Conservation (phyloP, 1,140 invertebrate species). For the Thrips palmi region DNA sequence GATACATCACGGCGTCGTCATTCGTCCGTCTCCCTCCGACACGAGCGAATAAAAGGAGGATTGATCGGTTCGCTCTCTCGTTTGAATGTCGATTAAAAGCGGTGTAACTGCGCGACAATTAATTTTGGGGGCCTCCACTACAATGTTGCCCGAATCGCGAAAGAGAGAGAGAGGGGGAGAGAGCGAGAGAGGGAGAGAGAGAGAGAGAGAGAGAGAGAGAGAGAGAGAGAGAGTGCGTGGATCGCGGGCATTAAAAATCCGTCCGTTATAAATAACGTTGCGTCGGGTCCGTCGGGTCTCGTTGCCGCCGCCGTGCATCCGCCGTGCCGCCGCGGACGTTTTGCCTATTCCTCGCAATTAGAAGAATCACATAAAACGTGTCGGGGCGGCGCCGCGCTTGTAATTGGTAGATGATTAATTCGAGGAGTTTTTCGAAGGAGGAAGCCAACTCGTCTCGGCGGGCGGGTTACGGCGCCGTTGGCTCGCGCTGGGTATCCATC, state of each 20-base stretch:
- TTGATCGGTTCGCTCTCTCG: neutral
- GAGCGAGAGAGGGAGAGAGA: slow-evolving; percentile 9
- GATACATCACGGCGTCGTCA: no score
- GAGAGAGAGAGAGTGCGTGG: slow-evolving; percentile 13
- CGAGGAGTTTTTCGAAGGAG: no score
- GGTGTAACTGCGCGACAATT: neutral
- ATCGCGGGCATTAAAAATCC: slow-evolving; percentile 12
- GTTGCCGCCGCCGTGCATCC: no score
- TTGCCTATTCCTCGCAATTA: no score
- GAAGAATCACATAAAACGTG: slow-evolving; percentile 12
- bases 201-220: slow-evolving; percentile 7
- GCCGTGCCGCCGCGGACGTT: no score
- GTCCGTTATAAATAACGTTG: no score
- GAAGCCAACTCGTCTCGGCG: no score
- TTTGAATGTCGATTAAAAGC: neutral
- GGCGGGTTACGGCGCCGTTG: no score
- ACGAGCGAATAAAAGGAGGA: no score
- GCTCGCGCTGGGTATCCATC: no score
- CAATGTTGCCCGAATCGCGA: neutral
- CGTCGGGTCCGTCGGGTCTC: no score
- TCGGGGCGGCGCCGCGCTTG: neutral
- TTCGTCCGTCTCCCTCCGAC: no score
- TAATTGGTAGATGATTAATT: neutral
- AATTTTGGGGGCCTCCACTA: neutral
- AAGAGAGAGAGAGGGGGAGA: slow-evolving; percentile 8